Base-by-base conservation (phyloP, 2,113 vertebrate species). In the Edolisoma coerulescens region DNA sequence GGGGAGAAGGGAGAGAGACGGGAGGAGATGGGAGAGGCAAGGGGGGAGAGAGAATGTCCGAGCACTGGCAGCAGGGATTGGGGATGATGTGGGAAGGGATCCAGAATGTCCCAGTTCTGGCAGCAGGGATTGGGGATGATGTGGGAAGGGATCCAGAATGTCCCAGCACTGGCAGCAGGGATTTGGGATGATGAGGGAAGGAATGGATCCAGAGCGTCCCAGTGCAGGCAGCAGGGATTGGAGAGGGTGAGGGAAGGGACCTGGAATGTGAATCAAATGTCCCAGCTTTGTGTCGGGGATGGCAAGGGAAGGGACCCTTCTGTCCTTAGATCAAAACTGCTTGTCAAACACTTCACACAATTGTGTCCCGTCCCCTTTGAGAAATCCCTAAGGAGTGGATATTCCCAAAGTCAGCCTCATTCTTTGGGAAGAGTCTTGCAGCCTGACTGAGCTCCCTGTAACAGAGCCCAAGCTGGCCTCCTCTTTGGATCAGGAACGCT, bases 401-500 rank as follows among this genome's bases (percentile, higher is more conserved):
- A 12, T 82, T 87, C 57, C 45, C 13, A 7, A 57, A 61, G 12
- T 47, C 27, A 20, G 11, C n/a, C 52, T 42, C 16, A 2, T 39
- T 93, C 74, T 83, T 80, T 1, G 13, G 32, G 68, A 65, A 22
- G 67, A 61, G 78, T 44, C 37, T 56, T 8, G 1, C 33, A 59
- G 70, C 42, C 50, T 47, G n/a, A 78, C 10, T 67, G 56, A 27
- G 52, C 42, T 78, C 37, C 33, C 56, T 26, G 4, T 1, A 4
- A 12, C 3, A 47, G 64, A 63, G 53, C 35, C 23, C 19, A 23
- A 22, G 69, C 26, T 23, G 23, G n/a, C 20, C 33, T 28, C 11
- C 59, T 39, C 6, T 37, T 67, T 24, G 70, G 6, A 6, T 4
- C 9, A 45, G 44, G 75, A 49, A 6, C 0, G 0, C 56, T 11